Base-by-base conservation (phyloP, 2,888 invertebrate species). In the Uropetala carovei region DNA sequence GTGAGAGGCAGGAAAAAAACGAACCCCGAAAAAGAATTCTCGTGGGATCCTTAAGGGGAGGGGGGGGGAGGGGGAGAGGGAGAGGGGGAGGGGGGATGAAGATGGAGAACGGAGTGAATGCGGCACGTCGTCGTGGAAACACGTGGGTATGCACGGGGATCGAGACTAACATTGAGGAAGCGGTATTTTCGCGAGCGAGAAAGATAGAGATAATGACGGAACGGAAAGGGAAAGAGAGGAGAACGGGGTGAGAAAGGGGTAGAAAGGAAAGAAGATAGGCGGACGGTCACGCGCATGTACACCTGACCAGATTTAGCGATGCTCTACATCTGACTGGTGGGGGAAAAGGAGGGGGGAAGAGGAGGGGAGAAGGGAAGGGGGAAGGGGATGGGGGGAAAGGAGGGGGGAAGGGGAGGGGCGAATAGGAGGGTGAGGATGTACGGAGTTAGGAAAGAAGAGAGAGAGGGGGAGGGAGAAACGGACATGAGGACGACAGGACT, bases 241-340 rank as follows among this genome's bases (percentile, higher is more conserved):
- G 5, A 43, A 43, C 43, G 5, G 43, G 68, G 68, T 68, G 68
- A 43, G 43, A 22, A n/a, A 68, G 75, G 8, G 27, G 75, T 9
- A 43, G 43, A 43, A 43, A 43, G 43, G 43, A 43, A 5, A 43
- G 43, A 43, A 43, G 43, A 43, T 5, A 43, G 43, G 43, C 43
- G 43, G 43, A 5, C 10, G 75, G 75, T 75, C 75, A 75, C 75
- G 75, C 75, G 75, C 75, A 22, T 27, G 22, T 10, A 75, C 75
- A 75, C 75, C 75, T 75, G 75, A 75, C 27, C 75, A 68, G 22
- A 75, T 75, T 75, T 13, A 13, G 13, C 68, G 68, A 68, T 68
- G 14, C 64, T 64, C n/a, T 64, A 22, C 43, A 43, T 43, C 43
- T 43, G 43, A 43, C 68, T 10, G n/a, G 64, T 64, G 64, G 64